Base-by-base conservation (phyloP, 2,888 invertebrate genomes). In the Atethmia centrago region DNA sequence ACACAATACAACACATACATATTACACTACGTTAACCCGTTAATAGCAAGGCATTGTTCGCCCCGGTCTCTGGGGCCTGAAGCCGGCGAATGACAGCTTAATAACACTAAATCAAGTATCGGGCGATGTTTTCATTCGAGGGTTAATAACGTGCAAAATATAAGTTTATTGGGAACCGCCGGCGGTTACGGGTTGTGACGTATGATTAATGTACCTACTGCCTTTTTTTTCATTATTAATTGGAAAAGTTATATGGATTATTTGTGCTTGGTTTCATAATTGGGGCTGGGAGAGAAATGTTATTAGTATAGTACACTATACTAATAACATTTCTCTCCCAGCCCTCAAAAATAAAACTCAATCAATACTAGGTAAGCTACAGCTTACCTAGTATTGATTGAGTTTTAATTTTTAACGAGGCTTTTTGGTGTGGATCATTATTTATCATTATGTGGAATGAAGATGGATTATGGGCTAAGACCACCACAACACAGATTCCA, bases 81-180 rank as follows among this genome's bases (percentile, higher is more conserved):
- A 88, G 85, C 85, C 83, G 92, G 93, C 91, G 87, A 88, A 77
- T 94, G 95, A 94, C 95, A 94, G 92, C 87, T 94, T 94, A 94
- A 95, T 95, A 94, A 95, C 92, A 92, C 92, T 95, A 94, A 93
- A 94, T 94, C 94, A 94, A 91, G 89, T 91, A 92, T 92, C 89
- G 89, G 79, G 78, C 87, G 88, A 90, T 90, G 90, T 90, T 91
- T 90, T 90, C 91, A 92, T 91, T 88, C 80, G 78, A 83, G 84
- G 88, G 87, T 90, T 91, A 92, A 92, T 92, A 91, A 89, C 86
- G 90, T 84, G 85, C 88, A 89, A 91, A 92, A 91, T 90, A 90
- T 90, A 92, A 91, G 85, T 92, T 91, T 91, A 92, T 92, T 91
- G 87, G 87, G 85, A 75, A 78, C 80, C 74, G 58, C 74, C 58